Percentiles rank a stretch among this genome's conserved stretches.
Conservation (phyloP, 30 jellyfish, hydroid and myxozoan species). For the Cassiopea xamachana region DNA sequence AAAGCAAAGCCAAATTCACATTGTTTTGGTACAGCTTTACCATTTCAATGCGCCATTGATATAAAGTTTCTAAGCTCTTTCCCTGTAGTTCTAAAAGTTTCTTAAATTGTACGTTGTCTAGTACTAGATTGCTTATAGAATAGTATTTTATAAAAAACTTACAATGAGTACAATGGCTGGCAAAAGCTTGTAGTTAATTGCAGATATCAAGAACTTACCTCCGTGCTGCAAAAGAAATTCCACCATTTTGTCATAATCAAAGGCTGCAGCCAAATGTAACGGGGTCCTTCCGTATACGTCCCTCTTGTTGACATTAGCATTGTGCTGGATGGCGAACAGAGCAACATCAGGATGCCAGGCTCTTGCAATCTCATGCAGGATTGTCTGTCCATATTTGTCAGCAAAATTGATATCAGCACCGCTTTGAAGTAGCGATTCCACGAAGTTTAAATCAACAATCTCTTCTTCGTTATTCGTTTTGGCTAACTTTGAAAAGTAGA, state of each 20-base stretch:
- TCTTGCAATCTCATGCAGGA: slow-evolving; percentile 94
- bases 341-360: slow-evolving; percentile 99
- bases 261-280: slow-evolving; percentile 99
- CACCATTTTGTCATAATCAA: slow-evolving; percentile 97
- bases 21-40: too few species aligned
- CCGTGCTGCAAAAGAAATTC: slow-evolving; percentile 89
- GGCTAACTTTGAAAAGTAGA: slow-evolving; percentile 95
- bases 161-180: too few species aligned
- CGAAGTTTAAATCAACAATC: slow-evolving; percentile 89
- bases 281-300: slow-evolving; percentile 93
- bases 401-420: slow-evolving; percentile 97
- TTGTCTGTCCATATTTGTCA: slow-evolving; percentile 96
- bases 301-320: slow-evolving; percentile 93
- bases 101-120: too few species aligned
- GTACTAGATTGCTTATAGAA: too few species aligned
- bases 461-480: slow-evolving; percentile 94
- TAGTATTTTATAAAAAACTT: too few species aligned
- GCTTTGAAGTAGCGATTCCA: slow-evolving; percentile 92
- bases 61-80: too few species aligned
- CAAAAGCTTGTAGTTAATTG: too few species aligned
- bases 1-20: too few species aligned
- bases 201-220: slow-evolving; percentile 76
- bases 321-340: slow-evolving; percentile 94
- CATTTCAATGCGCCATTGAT: too few species aligned
- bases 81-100: too few species aligned